Base-by-base conservation (phyloP, 2,797 vertebrate species). In the Enteromius unitaeniatus region DNA sequence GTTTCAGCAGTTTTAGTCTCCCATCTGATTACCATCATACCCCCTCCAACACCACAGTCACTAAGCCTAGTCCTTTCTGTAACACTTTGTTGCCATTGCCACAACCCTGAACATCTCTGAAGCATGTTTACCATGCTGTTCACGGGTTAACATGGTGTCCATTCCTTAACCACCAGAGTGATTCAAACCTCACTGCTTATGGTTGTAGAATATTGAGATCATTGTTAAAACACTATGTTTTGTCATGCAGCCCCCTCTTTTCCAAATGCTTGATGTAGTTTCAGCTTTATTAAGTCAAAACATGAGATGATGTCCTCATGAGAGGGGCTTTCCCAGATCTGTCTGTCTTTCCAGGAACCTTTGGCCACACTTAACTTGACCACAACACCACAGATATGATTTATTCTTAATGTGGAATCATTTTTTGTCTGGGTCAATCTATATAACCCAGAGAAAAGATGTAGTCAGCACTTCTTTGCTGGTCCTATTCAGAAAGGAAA, bases 71-170 rank as follows among this genome's bases (percentile, higher is more conserved):
- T 40, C 28, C 6, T 68, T 83, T 51, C 21, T 65, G 49, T 68
- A 67, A 55, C 26, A 6, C n/a, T 67, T 67, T 67, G n/a, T 76
- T 34, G 15, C 47, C 72, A 76, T 76, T 53, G 7, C 72, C 31
- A 55, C 31, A 55, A 23, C 60, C 60, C 60, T 75, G 60, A 82
- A 65, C 28, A 65, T 64, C 53, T 73, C 21, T 73, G 23, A 21
- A n/a, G 26, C 58, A 73, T 82, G 55, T 82, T 64, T 65, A 74
- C 40, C 70, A 64, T 51, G 28, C 82, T 40, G 31, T 69, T 77
- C 23, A 47, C 40, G 64, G 51, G 53, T 78, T 81, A 77, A 53
- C 45, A 73, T 82, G 55, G 65, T 53, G 53, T 5, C 60, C 74
- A 19, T 81, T 60, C 26, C 37, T 51, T 37, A 49, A 26, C 34